Percentiles rank a stretch among this genome's conserved stretches.
Evolutionary conservation across 1,140 invertebrate genomes (phyloP).

Genomic region (Lordiphosa stackelbergi): DNA sequence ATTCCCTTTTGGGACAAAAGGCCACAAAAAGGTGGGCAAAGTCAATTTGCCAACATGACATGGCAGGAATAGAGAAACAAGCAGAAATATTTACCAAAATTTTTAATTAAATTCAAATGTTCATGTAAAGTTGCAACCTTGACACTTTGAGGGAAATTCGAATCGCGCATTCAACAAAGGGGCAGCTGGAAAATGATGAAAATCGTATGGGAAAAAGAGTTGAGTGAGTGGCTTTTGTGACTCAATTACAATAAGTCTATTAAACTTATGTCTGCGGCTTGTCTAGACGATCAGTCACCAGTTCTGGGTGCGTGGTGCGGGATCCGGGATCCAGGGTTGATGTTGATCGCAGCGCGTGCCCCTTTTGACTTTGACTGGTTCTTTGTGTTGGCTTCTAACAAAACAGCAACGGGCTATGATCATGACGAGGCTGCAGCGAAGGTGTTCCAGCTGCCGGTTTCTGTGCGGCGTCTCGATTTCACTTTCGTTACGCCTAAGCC

Average conservation of each 20-base stretch:
- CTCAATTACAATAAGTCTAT: slow-evolving; percentile 75
- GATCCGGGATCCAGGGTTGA: slow-evolving; percentile 15
- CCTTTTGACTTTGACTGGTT: slow-evolving; percentile 27
- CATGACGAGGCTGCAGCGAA: slow-evolving; percentile 48
- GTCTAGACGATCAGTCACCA: slow-evolving; percentile 70
- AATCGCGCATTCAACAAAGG: neutral
- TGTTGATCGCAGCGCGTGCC: slow-evolving; percentile 43
- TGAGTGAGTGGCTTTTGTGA: slow-evolving; percentile 65
- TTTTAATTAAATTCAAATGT: slow-evolving; percentile 57
- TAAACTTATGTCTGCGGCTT: slow-evolving; percentile 58
- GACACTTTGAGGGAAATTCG: slow-evolving; percentile 11
- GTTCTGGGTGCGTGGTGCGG: slow-evolving; percentile 25
- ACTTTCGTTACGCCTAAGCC: slow-evolving; percentile 67
- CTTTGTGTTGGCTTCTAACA: slow-evolving; percentile 56
- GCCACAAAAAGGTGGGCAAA: slow-evolving; percentile 61
- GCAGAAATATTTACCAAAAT: slow-evolving; percentile 47
- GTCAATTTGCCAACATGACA: slow-evolving; percentile 56
- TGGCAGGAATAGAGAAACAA: slow-evolving; percentile 16
- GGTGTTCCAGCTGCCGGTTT: slow-evolving; percentile 67
- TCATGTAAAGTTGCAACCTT: slow-evolving; percentile 47
- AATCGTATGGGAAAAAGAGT: slow-evolving; percentile 36
- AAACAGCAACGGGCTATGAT: slow-evolving; percentile 22
- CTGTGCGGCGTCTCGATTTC: slow-evolving; percentile 62
- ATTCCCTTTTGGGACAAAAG: slow-evolving; percentile 65
- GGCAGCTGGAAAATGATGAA: slow-evolving; percentile 32